Conservation (phyloP, 1,140 invertebrate species). For the Drosophila virilis region DNA sequence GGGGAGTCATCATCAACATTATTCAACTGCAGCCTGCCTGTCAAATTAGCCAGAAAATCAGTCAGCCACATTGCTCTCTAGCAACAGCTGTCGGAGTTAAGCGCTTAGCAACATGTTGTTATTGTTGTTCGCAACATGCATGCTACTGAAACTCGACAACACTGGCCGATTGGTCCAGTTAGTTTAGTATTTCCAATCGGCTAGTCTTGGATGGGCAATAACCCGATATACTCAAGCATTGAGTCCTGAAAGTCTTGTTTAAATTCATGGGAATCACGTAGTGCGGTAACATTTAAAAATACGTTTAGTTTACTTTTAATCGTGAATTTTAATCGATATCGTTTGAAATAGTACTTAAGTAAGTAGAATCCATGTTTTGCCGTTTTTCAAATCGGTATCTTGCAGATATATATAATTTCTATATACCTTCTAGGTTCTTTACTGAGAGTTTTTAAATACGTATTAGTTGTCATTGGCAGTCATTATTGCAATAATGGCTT, state of each 20-base stretch:
- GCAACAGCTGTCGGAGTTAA: constrained; percentile 33
- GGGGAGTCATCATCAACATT: constrained; percentile 17
- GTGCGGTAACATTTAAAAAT: no score
- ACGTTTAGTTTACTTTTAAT: no score
- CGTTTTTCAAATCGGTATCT: no score
- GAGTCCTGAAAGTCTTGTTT: no score
- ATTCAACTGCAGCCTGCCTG: constrained; percentile 33
- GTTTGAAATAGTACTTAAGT: no score
- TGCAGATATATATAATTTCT: no score
- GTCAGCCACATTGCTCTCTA: constrained; percentile 49
- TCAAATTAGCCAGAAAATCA: constrained; percentile 71
- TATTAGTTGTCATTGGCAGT: no score
- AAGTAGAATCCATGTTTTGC: no score
- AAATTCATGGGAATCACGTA: no score
- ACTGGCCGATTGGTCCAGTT: constrained; percentile 22
- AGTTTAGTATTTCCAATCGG: not conserved
- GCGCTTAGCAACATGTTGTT: constrained; percentile 33
- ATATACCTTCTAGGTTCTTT: not conserved
- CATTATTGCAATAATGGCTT: not conserved
- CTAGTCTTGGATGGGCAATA: not conserved
- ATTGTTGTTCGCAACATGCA: constrained; percentile 34
- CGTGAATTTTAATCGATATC: no score
- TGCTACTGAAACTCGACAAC: constrained; percentile 15
- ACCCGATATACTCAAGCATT: no score
- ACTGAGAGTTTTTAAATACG: not conserved